A percentile compares a stretch with the other conserved stretches of the same genome.
Evolutionary conservation across 2,797 vertebrate species (phyloP).

Genomic region (Rhinella marina): DNA sequence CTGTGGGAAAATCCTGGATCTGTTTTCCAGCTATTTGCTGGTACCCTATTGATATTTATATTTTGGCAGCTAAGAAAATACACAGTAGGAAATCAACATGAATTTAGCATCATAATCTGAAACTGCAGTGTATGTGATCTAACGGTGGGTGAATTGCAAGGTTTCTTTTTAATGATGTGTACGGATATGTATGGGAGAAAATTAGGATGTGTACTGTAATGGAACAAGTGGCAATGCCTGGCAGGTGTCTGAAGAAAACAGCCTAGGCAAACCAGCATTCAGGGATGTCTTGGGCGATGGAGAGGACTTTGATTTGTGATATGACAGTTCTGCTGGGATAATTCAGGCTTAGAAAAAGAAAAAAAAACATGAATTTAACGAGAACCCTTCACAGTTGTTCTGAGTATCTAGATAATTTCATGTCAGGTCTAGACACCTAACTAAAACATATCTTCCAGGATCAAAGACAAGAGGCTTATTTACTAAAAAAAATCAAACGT

Average conservation of each 20-base stretch:
- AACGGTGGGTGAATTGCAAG: background rate
- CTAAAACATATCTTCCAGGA: background rate
- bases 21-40: background rate
- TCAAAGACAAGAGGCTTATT: background rate
- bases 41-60: background rate
- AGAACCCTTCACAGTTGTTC: background rate
- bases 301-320: background rate
- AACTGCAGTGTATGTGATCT: background rate
- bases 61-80: background rate
- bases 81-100: background rate
- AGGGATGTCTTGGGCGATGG: background rate
- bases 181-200: background rate
- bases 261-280: background rate
- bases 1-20: no score
- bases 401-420: background rate
- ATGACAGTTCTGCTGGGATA: background rate
- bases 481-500: background rate
- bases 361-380: background rate
- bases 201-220: background rate
- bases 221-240: background rate
- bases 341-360: background rate
- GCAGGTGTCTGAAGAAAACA: constrained; percentile 7
- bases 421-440: background rate
- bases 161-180: background rate
- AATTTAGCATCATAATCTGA: background rate